Base-by-base conservation (phyloP, 1,140 invertebrate species). In the Euschistus heros region DNA sequence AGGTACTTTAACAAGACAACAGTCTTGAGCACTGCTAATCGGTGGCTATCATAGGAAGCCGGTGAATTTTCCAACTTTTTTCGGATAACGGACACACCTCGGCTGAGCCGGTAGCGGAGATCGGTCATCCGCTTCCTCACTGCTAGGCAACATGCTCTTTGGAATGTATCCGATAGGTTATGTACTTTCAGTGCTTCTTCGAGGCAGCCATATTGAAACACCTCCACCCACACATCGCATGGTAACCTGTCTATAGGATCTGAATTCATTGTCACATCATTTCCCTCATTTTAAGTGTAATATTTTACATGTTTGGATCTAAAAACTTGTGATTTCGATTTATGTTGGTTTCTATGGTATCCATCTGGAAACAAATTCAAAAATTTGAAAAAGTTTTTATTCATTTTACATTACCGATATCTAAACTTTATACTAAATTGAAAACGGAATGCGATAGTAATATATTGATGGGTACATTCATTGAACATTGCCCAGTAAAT, bases 121-220 rank as follows among this genome's bases (percentile, higher is more conserved):
- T 17, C 17, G 3, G 22, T n/a, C n/a, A 61, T 37, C 7, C 26
- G 15, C 6, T 61, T 17, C 17, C 33, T 61, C 15, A 42, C 33
- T 17, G 14, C 17, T 14, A 61, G 30, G 13, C 30, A 18, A 42
- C 30, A 37, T 33, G 59, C 59, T 18, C 17, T 33, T 37, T 37
- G 3, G 15, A 61, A 61, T 15, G 17, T 26, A 3, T 33, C 14
- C 8, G 17, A 22, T 7, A 42, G 15, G 18, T 61, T 20, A 20
- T 61, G n/a, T 15, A 61, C 42, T 42, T 61, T 33, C 17, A 37
- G 37, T 1, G 59, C 59, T 22, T 61, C 59, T 61, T 61, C 27
- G 33, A 42, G 20, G 20, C 18, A 20, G 6, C 54, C 54, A 27
- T 57, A 57, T 17, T 57, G 20, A 57, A 57, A 57, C 15, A 57